Evolutionary conservation across 2,113 vertebrate species (phyloP), one percentile per base, ranked within the genome.

Genomic region (Loxodonta africana): DNA sequence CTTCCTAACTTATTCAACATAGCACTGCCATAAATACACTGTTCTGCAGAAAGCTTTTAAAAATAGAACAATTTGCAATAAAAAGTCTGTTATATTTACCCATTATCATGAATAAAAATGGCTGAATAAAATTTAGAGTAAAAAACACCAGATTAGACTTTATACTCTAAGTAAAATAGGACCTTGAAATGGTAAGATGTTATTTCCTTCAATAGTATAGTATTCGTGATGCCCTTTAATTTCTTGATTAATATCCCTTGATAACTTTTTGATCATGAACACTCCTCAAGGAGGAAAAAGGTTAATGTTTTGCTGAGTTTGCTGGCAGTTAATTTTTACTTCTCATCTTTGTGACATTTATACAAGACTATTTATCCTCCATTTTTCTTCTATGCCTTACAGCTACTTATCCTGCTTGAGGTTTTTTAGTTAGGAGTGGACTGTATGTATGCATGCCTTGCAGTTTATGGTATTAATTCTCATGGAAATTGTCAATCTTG

Each of bases 31-130:
- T 74, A 91, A 85, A 93, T 28, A 86, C 1, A 91, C 23, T 90
- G 53, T 81, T 91, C 41, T 83, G 37, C 25, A 83, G 83, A 69
- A 91, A 88, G 60, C 51, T 84, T 93, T 94, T 88, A 60, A 90
- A 84, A 86, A 94, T n/a, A 92, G n/a, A 87, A 85, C 69, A 90
- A 90, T 60, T 93, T 88, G 92, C 67, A 71, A 18, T 62, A 41
- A 41, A 51, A 78, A 44, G 15, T 17, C 28, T 25, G 33, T 53
- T 48, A 17, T 78, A 89, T 33, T 90, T 94, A 78, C 67, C 74
- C 96, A 80, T 81, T 88, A 95, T 86, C 46, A 85, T 90, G 92
- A 96, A 96, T 95, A 97, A 96, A 95, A 93, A 69, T 62, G 83
- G 85, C 69, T 95, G 23, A 91, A 65, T 93, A 86, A 82, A 91